phyloP scores from a whole-genome alignment of 2,113 vertebrate genomes.

The Microcebus murinus region DNA sequence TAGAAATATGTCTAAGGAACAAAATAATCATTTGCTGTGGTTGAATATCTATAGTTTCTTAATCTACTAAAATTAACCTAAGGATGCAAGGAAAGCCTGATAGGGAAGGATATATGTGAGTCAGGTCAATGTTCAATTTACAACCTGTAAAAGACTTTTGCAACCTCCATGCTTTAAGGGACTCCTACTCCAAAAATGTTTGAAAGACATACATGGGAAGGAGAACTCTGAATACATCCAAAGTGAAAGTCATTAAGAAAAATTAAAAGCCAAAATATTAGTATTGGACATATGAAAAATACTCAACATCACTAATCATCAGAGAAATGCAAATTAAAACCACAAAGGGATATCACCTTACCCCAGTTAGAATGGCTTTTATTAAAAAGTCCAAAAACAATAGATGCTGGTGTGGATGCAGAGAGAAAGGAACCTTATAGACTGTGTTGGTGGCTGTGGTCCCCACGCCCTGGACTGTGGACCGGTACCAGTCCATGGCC shows the following conservation, averaged over 20 bases:
- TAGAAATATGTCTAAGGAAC: neutral
- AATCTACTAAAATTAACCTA: neutral
- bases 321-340: too few relatives aligned
- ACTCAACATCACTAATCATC: too few relatives aligned
- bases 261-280: neutral
- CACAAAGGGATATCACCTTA: too few relatives aligned
- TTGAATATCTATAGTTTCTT: neutral
- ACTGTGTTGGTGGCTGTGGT: too few relatives aligned
- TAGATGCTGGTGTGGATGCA: too few relatives aligned
- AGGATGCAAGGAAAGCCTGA: neutral
- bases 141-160: neutral
- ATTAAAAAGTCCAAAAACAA: too few relatives aligned
- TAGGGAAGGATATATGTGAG: neutral
- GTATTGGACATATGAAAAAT: too few relatives aligned
- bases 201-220: neutral
- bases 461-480: too few relatives aligned
- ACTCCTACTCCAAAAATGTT: neutral
- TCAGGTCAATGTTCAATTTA: neutral
- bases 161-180: neutral
- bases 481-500: too few relatives aligned
- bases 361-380: too few relatives aligned
- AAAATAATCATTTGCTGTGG: neutral
- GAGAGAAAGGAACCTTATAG: too few relatives aligned
- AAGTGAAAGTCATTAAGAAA: constrained; percentile 28
- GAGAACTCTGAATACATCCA: neutral